These are phyloP conservation scores for Tanaodytes sp. DNA, from an alignment of 2,888 invertebrate species.

Conservation along the genomic window DNA sequence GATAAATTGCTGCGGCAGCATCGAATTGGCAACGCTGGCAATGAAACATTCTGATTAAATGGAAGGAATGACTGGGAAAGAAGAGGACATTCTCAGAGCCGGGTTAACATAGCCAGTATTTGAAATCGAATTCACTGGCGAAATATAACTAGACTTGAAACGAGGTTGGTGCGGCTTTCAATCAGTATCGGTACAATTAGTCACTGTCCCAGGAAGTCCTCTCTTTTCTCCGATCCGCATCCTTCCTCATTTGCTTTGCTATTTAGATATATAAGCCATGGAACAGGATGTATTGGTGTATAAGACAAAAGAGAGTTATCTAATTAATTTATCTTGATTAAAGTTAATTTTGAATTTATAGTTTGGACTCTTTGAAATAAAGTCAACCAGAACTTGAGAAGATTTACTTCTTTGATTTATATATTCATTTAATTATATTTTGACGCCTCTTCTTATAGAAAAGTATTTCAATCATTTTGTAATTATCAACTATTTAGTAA, in stretches of 20 bases:
- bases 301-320: conserved; percentile 24
- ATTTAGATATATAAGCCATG: conserved; percentile 24
- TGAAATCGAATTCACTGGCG: conserved; percentile 41
- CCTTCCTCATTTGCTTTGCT: conserved; percentile 43
- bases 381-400: too few species aligned
- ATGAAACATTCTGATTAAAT: conserved; percentile 32
- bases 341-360: too few species aligned
- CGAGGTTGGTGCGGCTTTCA: conserved; percentile 56
- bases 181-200: conserved; percentile 63
- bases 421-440: too few species aligned
- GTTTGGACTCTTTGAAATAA: too few species aligned
- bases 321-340: conserved; percentile 2
- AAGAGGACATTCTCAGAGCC: background rate
- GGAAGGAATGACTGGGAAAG: conserved; percentile 25
- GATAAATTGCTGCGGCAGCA: conserved; percentile 1
- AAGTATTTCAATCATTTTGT: too few species aligned
- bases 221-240: conserved; percentile 17
- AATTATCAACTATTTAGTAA: too few species aligned
- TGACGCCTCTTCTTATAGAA: too few species aligned
- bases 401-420: too few species aligned
- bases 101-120: conserved; percentile 28
- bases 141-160: conserved; percentile 52
- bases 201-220: conserved; percentile 54
- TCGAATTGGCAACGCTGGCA: conserved; percentile 16
- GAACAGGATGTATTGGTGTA: conserved; percentile 10